Conservation (phyloP, 2,888 invertebrate species). For the Aproaerema taeniolella region DNA sequence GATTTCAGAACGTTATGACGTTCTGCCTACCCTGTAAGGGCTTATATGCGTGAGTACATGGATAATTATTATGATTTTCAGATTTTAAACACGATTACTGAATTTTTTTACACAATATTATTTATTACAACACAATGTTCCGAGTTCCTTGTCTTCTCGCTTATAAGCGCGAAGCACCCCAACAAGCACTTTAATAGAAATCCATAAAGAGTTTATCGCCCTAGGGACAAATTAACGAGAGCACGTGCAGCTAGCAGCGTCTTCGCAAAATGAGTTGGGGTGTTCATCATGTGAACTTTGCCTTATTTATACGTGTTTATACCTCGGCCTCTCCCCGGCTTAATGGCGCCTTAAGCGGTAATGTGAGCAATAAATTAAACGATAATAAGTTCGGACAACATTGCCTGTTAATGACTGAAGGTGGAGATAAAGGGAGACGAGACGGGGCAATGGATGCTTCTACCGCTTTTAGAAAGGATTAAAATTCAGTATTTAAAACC, state of each 20-base stretch:
- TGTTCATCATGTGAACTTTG: constrained; percentile 56
- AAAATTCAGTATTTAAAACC: too few species aligned
- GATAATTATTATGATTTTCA: too few species aligned
- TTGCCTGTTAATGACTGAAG: constrained; percentile 48
- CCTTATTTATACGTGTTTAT: constrained; percentile 37
- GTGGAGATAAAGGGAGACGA: constrained; percentile 6
- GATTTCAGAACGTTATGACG: too few species aligned
- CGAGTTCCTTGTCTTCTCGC: too few species aligned
- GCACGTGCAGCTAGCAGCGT: constrained; percentile 25
- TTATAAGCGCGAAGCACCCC: too few species aligned
- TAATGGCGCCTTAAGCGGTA: constrained; percentile 71
- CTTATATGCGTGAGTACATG: too few species aligned
- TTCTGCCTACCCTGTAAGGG: too few species aligned
- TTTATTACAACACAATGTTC: too few species aligned
- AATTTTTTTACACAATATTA: too few species aligned
- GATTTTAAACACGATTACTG: too few species aligned
- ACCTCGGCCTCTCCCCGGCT: constrained; percentile 47
- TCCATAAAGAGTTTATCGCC: constrained; percentile 61
- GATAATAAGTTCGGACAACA: constrained; percentile 74
- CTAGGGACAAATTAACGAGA: constrained; percentile 56
- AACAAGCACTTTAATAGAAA: constrained; percentile 46
- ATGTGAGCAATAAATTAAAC: constrained; percentile 73
- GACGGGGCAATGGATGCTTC: constrained; percentile 8
- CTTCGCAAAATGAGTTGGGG: constrained; percentile 29
- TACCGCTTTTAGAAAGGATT: not conserved